Base-by-base conservation (phyloP, 2,888 invertebrate genomes). In the Sarcophaga carnaria region DNA sequence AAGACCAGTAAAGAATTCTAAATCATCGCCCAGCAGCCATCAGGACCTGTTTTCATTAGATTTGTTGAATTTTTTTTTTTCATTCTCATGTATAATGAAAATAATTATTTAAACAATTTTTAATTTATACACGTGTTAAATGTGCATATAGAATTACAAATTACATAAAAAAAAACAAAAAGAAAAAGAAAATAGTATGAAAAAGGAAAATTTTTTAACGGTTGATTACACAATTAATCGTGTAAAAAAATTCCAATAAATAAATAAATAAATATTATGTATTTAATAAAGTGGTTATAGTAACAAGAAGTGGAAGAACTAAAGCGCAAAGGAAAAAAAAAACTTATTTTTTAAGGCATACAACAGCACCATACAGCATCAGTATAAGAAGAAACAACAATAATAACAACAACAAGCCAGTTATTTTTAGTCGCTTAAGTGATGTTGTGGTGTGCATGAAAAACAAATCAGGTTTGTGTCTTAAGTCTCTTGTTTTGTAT, bases 401-500 rank as follows among this genome's bases (percentile, higher is more conserved):
- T 47, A 77, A 69, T 67, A 79, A 79, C 70, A 76, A 70, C 64
- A 83, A 80, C 76, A 70, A 78, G 71, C 17, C 54, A 54, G 54
- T 54, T 74, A 82, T 71, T 71, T 69, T 74, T 69, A 45, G 22
- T 78, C 72, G 76, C 77, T 79, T 8, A 37, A 37, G 37, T 37
- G 37, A 8, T 37, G 37, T 37, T 37, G 37, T 37, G 37, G 37
- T 10, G 80, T 86, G 77, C 72, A 81, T 80, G 59, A 87, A 83
- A 25, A 27, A 67, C 67, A 85, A 88, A 88, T 87, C 89, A 89
- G 88, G 90, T 90, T 90, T 89, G 88, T 89, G 78, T 86, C 80
- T 88, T 87, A 74, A 89, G 88, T 90, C 87, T 89, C 88, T 88
- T 83, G 89, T 87, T 88, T 88, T 74, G 63, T 84, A 64, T 59